Evolutionary conservation across 2,797 vertebrate species (phyloP).

Genomic region (Anableps anableps): DNA sequence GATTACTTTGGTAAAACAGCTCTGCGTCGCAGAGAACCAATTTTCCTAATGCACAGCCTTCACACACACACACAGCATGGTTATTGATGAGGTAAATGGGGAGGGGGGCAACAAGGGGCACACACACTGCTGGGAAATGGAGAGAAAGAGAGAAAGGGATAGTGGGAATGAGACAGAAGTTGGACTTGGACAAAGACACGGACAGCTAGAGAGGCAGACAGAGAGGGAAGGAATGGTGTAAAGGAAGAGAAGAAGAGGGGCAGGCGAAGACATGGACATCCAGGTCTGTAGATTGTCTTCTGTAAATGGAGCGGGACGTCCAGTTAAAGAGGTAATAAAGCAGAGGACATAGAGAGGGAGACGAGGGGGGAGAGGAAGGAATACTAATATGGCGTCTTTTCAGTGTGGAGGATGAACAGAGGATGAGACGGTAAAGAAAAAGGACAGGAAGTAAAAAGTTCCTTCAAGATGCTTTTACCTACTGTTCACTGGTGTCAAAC

Average conservation of each 20-base stretch:
- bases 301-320: constrained; percentile 39
- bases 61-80: constrained; percentile 49
- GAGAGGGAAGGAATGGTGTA: constrained; percentile 16
- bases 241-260: constrained; percentile 23
- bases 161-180: constrained; percentile 47
- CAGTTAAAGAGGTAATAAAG: constrained; percentile 41
- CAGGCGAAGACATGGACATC: constrained; percentile 25
- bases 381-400: constrained; percentile 20
- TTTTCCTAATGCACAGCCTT: constrained; percentile 79
- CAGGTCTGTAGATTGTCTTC: constrained; percentile 11
- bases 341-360: constrained; percentile 38
- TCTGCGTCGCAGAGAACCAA: constrained; percentile 80
- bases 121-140: constrained; percentile 72
- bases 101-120: constrained; percentile 73
- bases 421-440: constrained; percentile 2
- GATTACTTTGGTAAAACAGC: constrained; percentile 81
- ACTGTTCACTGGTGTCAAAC: not conserved
- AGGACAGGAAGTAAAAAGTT: accelerated
- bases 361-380: constrained; percentile 41
- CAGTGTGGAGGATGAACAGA: constrained; percentile 32
- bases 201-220: constrained; percentile 39
- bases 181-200: constrained; percentile 68
- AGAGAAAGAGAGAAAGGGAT: constrained; percentile 45
- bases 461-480: constrained; percentile 13
- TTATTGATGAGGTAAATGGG: constrained; percentile 83